These are phyloP conservation scores for Drosophila nigricruria DNA, from an alignment of 2,888 invertebrate genomes.

Conservation along the genomic window DNA sequence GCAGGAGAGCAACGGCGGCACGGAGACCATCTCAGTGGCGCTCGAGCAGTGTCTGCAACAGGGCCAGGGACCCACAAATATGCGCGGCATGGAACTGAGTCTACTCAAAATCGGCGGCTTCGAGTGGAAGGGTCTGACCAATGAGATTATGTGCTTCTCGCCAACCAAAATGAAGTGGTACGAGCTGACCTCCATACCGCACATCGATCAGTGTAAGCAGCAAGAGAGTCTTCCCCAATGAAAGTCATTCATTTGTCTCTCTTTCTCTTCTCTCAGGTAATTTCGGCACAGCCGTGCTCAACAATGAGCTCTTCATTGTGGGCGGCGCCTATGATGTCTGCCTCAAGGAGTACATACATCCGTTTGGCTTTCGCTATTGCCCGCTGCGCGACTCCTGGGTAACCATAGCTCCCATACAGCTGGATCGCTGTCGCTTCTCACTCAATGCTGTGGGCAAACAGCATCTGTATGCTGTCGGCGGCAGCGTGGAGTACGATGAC, in stretches of 20 bases:
- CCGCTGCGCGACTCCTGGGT: conserved; percentile 89
- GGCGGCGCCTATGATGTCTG: conserved; percentile 91
- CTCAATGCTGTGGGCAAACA: conserved; percentile 87
- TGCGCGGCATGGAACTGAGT: conserved; percentile 89
- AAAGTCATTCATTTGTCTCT: background rate
- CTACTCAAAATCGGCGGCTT: conserved; percentile 90
- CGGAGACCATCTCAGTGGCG: conserved; percentile 1
- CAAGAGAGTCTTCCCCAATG: background rate
- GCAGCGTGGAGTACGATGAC: conserved; percentile 87
- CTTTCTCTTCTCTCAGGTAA: conserved; percentile 83
- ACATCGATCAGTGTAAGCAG: conserved; percentile 88
- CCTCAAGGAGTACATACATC: conserved; percentile 89
- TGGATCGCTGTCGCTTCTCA: conserved; percentile 89
- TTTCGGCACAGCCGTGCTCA: conserved; percentile 89
- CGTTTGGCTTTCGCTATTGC: conserved; percentile 89
- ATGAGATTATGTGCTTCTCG: conserved; percentile 89
- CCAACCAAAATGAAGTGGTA: conserved; percentile 88
- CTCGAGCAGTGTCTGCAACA: conserved; percentile 18
- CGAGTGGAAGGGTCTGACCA: conserved; percentile 88
- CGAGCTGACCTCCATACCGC: conserved; percentile 89
- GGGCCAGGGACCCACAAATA: conserved; percentile 84
- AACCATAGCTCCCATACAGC: conserved; percentile 89
- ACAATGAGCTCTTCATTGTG: conserved; percentile 89
- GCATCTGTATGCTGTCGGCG: conserved; percentile 88
- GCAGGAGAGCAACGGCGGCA: conserved; percentile 11